Evolutionary conservation across 2,797 vertebrate genomes (phyloP).

Genomic region (Pseudochaenichthys georgianus): DNA sequence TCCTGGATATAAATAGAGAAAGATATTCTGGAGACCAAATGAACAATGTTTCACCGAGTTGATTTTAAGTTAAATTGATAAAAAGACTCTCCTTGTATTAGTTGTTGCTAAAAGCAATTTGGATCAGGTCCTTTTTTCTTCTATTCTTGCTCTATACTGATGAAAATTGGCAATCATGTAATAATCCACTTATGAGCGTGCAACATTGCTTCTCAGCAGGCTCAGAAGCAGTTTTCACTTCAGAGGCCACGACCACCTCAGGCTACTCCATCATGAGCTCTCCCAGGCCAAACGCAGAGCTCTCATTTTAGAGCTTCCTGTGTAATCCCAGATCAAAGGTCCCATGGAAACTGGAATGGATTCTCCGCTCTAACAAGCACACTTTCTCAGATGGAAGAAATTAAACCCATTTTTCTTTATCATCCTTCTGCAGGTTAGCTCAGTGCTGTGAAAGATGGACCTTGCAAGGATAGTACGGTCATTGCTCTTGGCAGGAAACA

Average conservation of each 20-base stretch:
- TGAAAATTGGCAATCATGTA: slow-evolving; percentile 76
- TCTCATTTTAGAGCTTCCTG: slow-evolving; percentile 73
- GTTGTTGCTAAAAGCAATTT: slow-evolving; percentile 37
- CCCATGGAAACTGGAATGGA: slow-evolving; percentile 76
- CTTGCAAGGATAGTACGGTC: slow-evolving; percentile 61
- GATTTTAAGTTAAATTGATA: slow-evolving; percentile 41
- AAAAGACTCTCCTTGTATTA: slow-evolving; percentile 25
- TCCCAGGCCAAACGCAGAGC: slow-evolving; percentile 70
- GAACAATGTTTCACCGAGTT: slow-evolving; percentile 24
- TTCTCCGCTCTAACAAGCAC: slow-evolving; percentile 82
- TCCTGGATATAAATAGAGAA: neutral
- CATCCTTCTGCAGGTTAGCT: slow-evolving; percentile 79
- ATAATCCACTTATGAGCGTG: slow-evolving; percentile 76
- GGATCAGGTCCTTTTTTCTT: slow-evolving; percentile 24
- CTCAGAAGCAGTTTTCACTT: slow-evolving; percentile 74
- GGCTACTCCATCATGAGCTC: slow-evolving; percentile 73
- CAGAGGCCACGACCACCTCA: slow-evolving; percentile 74
- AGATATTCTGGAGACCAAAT: slow-evolving; percentile 12
- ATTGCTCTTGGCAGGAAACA: slow-evolving; percentile 64
- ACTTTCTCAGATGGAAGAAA: slow-evolving; percentile 79
- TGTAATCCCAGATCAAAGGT: slow-evolving; percentile 87
- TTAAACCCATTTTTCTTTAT: slow-evolving; percentile 83
- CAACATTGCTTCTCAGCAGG: slow-evolving; percentile 59
- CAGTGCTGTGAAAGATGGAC: slow-evolving; percentile 70
- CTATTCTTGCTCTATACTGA: slow-evolving; percentile 55